phyloP scores from a whole-genome alignment of 2,888 invertebrate genomes.

The Nephrotoma flavescens region DNA sequence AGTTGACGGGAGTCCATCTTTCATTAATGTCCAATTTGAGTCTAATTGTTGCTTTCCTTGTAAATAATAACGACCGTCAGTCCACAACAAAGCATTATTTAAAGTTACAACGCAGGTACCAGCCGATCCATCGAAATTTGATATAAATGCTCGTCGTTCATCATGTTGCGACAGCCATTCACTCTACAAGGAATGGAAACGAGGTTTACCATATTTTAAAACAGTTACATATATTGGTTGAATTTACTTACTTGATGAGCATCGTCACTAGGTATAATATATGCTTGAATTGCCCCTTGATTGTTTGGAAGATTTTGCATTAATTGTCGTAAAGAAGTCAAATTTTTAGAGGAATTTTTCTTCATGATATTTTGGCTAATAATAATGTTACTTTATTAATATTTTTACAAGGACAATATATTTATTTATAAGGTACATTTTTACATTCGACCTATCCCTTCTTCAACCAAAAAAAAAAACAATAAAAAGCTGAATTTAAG shows the following conservation, averaged over 20 bases:
- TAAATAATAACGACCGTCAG: constrained; percentile 89
- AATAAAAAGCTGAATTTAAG: too few relatives aligned
- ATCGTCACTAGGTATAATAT: constrained; percentile 60
- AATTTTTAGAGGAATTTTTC: background rate
- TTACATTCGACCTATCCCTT: too few relatives aligned
- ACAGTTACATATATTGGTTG: background rate
- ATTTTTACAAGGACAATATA: too few relatives aligned
- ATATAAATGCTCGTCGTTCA: constrained; percentile 66
- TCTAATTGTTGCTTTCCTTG: constrained; percentile 79
- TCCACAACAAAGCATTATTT: constrained; percentile 75
- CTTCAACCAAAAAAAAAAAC: too few relatives aligned
- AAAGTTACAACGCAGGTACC: constrained; percentile 78
- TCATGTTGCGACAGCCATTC: constrained; percentile 85
- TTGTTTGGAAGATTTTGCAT: constrained; percentile 18
- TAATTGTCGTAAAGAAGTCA: constrained; percentile 21
- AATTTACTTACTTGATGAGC: constrained; percentile 42
- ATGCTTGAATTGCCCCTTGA: constrained; percentile 43
- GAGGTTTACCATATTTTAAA: background rate
- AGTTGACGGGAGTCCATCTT: constrained; percentile 43
- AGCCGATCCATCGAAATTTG: constrained; percentile 82
- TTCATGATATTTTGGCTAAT: background rate
- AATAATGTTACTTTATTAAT: too few relatives aligned
- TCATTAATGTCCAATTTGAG: constrained; percentile 80
- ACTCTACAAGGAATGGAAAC: constrained; percentile 36
- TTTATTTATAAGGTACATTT: too few relatives aligned